Base-by-base conservation (phyloP, 2,888 invertebrate species). In the Gasteruption jaculator region DNA sequence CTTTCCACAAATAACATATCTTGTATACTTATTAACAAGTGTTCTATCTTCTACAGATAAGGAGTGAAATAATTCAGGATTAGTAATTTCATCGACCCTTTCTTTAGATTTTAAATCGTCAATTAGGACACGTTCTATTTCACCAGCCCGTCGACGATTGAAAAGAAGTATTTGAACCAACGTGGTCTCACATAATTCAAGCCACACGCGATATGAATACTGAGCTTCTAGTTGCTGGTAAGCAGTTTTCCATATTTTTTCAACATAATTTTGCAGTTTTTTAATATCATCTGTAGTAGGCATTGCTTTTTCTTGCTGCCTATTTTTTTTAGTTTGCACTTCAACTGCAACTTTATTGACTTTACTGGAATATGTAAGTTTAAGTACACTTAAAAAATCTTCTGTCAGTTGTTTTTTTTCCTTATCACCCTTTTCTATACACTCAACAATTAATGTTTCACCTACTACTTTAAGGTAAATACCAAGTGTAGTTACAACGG, bases 1-100 rank as follows among this genome's bases (percentile, higher is more conserved):
- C 36, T 47, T 47, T 7, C 47, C 47, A 24, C 21, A 30, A 5
- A 48, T 41, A 7, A 35, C 35, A 30, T 45, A 27, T 29, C 47
- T 30, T 10, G 20, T 22, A 26, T 39, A 45, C 19, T 34, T 10
- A n/a, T 41, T 11, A 30, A 34, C 44, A 11, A 16, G 11, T 14
- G 8, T 8, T 21, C 33, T 41, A 16, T 45, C 24, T 18, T 30
- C 41, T 11, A 39, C 20, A 14, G 33, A 30, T 8, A 45, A 30
- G 18, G 32, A 16, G 4, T 45, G 35, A 26, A 31, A 45, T 7
- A 33, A 8, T 8, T 48, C 44, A 8, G 32, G 26, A 38, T 48
- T 20, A 3, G 22, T 20, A 19, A n/a, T n/a, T n/a, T 31, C 11
- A 20, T 25, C 12, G 14, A n/a, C n/a, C n/a, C n/a, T n/a, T n/a